Percentiles rank a stretch among this genome's conserved stretches.
Evolutionary conservation across 35 echinoderm and acorn worm genomes (phyloP).

Genomic region (Hemicentrotus pulcherrimus): DNA sequence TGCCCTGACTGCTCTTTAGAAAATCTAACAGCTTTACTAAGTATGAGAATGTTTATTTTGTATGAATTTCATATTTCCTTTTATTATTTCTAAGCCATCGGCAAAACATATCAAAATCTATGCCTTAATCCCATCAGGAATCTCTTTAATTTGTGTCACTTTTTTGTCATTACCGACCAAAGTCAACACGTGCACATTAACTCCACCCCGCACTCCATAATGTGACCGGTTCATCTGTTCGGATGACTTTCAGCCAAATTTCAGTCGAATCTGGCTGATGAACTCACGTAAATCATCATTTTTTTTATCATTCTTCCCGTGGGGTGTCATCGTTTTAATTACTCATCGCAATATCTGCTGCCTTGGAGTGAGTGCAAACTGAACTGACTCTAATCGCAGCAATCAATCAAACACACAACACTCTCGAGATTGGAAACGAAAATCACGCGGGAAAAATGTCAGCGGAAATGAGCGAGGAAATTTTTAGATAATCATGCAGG

Average conservation of each 20-base stretch:
- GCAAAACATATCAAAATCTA: not conserved
- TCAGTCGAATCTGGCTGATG: not conserved
- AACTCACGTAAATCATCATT: not conserved
- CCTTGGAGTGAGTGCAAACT: not conserved
- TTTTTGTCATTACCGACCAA: too few relatives aligned
- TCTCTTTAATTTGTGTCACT: not conserved
- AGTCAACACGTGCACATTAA: not conserved
- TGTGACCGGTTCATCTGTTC: not conserved
- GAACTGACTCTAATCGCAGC: not conserved
- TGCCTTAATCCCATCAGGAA: not conserved
- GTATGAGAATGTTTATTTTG: too few relatives aligned
- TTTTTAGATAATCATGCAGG: slow-evolving; percentile 8
- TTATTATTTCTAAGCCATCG: not conserved
- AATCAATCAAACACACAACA: not conserved
- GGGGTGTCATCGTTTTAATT: slow-evolving; percentile 10
- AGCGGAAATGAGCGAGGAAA: not conserved
- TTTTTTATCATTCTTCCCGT: not conserved
- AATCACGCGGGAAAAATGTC: not conserved
- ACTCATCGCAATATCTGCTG: not conserved
- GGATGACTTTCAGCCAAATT: too few relatives aligned
- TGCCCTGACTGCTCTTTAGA: too few relatives aligned
- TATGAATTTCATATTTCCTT: too few relatives aligned
- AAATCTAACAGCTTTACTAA: too few relatives aligned
- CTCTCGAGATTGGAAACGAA: not conserved
- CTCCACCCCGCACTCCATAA: not conserved